phyloP scores from a whole-genome alignment of 2,113 vertebrate genomes.

The Halcyon malimbica region DNA sequence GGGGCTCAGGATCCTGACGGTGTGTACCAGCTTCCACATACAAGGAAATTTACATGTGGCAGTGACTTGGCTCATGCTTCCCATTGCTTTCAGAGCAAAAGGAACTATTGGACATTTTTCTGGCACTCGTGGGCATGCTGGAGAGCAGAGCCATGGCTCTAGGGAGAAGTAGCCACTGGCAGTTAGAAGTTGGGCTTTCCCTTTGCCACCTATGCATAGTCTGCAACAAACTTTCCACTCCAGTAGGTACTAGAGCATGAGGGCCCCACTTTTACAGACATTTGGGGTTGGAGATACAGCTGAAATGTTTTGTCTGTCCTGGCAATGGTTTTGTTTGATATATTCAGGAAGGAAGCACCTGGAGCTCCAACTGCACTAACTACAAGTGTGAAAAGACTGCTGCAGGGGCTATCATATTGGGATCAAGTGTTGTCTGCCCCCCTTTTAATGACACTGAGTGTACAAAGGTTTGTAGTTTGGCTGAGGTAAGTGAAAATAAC shows the following conservation, averaged over 20 bases:
- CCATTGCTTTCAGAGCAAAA: background rate
- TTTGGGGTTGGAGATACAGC: background rate
- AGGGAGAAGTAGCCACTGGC: background rate
- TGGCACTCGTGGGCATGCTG: background rate
- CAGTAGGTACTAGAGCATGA: background rate
- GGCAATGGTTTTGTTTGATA: background rate
- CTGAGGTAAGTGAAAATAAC: slow-evolving; percentile 18
- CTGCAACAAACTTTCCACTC: background rate
- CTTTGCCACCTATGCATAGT: background rate
- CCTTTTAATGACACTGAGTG: slow-evolving; percentile 96
- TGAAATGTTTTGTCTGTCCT: background rate
- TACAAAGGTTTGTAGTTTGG: slow-evolving; percentile 87
- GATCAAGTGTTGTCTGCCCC: slow-evolving; percentile 90
- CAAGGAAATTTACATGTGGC: background rate
- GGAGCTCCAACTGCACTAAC: slow-evolving; percentile 92
- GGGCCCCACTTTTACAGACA: background rate
- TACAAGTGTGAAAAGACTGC: slow-evolving; percentile 89
- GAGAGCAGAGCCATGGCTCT: background rate
- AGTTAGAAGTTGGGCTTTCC: background rate
- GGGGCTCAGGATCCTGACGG: background rate
- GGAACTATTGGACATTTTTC: background rate
- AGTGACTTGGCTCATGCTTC: background rate
- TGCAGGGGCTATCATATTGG: slow-evolving; percentile 83
- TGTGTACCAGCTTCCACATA: background rate
- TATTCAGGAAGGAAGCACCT: slow-evolving; percentile 88